A percentile compares a stretch with the other conserved stretches of the same genome.
These are phyloP conservation scores for Papilio machaon DNA, from an alignment of 1,140 invertebrate species.

Conservation along the genomic window DNA sequence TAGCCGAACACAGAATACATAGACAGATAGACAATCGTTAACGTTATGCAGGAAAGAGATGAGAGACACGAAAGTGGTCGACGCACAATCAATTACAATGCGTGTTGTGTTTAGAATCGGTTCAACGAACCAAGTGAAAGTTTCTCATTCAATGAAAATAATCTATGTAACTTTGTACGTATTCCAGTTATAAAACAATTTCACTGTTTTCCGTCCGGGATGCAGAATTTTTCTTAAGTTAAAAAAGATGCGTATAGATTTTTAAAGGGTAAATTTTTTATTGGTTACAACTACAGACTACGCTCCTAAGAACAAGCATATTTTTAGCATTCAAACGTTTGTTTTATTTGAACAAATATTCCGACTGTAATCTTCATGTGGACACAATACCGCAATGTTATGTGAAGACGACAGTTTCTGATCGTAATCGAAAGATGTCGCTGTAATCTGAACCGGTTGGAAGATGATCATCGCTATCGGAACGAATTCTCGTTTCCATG, in stretches of 20 bases:
- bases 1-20: constrained; percentile 19
- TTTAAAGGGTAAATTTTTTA: too few relatives aligned
- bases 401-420: constrained; percentile 16
- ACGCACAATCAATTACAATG: constrained; percentile 40
- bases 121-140: constrained; percentile 53
- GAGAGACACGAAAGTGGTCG: constrained; percentile 31
- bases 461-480: constrained; percentile 16
- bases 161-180: neutral
- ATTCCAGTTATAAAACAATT: neutral
- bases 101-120: constrained; percentile 41
- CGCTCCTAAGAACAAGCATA: too few relatives aligned
- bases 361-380: neutral
- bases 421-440: constrained; percentile 17
- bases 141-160: constrained; percentile 40
- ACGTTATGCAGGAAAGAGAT: constrained; percentile 17
- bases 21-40: constrained; percentile 32
- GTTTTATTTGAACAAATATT: neutral
- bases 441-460: constrained; percentile 12
- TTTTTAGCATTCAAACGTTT: neutral
- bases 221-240: neutral
- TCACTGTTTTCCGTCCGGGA: neutral
- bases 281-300: too few relatives aligned
- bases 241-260: too few relatives aligned
- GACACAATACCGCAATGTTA: constrained; percentile 17
- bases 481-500: constrained; percentile 16